Evolutionary conservation across 2,888 invertebrate species (phyloP), one percentile per base, ranked within the genome.

Genomic region (Ophion slaviceki): DNA sequence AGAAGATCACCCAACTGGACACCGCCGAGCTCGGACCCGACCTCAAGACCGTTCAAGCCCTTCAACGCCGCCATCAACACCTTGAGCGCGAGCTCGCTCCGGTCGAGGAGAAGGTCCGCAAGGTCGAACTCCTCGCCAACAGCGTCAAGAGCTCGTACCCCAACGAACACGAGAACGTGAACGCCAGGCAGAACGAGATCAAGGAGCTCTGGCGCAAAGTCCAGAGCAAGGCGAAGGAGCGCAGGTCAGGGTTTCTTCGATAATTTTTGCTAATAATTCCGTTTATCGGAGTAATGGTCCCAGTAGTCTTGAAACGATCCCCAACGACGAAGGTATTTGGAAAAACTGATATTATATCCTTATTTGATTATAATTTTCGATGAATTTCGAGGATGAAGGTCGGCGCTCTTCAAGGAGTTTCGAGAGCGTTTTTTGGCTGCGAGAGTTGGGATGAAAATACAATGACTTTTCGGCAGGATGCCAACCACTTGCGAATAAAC

Each of bases 41-140:
- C 94, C 95, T 99, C 64, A 97, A 98, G 90, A 98, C 98, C 0
- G 98, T 99, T 0, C 97, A 98, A 90, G 98, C 99, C 0, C 93
- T 99, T 88, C 99, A 99, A 94, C 95, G 99, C 14, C 95, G 98
- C 20, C 99, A 99, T 94, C 98, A 98, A 90, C 97, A 99, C 94
- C 95, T 99, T 74, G 99, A 99, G 94, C 94, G 99, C 40, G 99
- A 99, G 94, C 94, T 99, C 86, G 98, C 98, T 24, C 99, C 99
- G 0, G 96, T 99, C 2, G 96, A 98, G 92, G 99, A 99, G 92
- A 99, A 99, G 94, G 98, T 99, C 80, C 89, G 94, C 86, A 96
- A 98, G 74, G 97, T 99, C 64, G 97, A 97, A 89, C 95, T 98
- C 87, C 94, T 99, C 80, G 99, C 98, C 0, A 97, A 98, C 92